Conservation (phyloP, 2,797 vertebrate genomes). For the Otolemur crassicaudatus region DNA sequence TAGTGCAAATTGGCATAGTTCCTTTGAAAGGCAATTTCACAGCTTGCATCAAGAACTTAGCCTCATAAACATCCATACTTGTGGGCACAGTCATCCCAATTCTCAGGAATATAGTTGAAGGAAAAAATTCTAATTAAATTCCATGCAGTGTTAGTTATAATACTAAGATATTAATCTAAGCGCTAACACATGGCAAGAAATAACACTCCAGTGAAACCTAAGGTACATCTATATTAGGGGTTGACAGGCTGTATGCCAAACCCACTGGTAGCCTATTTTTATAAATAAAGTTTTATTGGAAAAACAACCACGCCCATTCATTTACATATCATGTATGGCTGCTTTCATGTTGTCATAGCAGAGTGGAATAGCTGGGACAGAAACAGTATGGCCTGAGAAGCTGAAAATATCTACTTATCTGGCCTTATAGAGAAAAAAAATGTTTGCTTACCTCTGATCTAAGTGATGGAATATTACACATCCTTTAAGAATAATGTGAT, state of each 20-base stretch:
- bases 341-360: neutral
- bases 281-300: constrained; percentile 62
- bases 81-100: neutral
- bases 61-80: neutral
- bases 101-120: constrained; percentile 23
- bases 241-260: neutral
- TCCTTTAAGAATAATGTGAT: neutral
- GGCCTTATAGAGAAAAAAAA: neutral
- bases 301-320: neutral
- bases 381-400: neutral
- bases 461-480: neutral
- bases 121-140: neutral
- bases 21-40: neutral
- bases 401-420: neutral
- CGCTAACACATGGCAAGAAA: neutral
- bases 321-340: neutral
- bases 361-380: neutral
- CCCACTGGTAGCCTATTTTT: neutral
- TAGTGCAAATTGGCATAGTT: neutral
- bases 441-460: neutral
- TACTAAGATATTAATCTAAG: neutral
- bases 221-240: neutral
- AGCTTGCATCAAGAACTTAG: neutral
- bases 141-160: neutral
- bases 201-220: neutral